Evolutionary conservation across 37 sponge, comb jelly and placozoan genomes (phyloP).

Genomic region (Cladorhizidae sp.): DNA sequence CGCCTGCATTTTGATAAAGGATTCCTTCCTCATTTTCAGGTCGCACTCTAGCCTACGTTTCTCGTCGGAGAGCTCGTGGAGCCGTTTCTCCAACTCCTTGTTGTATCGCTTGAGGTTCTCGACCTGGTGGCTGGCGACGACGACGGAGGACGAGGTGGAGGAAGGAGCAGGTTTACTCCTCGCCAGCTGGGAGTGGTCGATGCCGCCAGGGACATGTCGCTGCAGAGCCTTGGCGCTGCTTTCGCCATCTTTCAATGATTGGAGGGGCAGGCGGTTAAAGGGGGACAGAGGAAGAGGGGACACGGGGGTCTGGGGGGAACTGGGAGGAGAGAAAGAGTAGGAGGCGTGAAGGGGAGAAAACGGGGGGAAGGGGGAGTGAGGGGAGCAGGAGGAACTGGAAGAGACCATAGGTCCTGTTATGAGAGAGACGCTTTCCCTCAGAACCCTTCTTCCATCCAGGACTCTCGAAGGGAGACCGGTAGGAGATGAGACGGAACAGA

Average conservation of each 20-base stretch:
- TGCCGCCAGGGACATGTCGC: no score
- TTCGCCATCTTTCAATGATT: not conserved
- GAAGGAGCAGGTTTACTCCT: no score
- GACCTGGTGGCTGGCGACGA: not conserved
- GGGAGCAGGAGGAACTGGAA: not conserved
- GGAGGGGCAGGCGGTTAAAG: not conserved
- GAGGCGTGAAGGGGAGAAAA: not conserved
- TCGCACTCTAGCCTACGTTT: slow-evolving; percentile 14
- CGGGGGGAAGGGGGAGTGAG: not conserved
- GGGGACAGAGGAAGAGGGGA: slow-evolving; percentile 1
- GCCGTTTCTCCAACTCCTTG: slow-evolving; percentile 21
- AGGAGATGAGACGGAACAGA: not conserved
- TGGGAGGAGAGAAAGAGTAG: not conserved
- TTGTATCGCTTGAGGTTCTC: slow-evolving; percentile 2
- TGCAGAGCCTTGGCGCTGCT: not conserved
- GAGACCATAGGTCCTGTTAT: not conserved
- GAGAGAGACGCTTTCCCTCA: slow-evolving; percentile 15
- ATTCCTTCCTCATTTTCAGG: slow-evolving; percentile 4
- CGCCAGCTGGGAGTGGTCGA: no score
- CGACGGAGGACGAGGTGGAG: not conserved
- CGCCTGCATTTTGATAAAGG: slow-evolving; percentile 29
- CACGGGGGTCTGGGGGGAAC: not conserved
- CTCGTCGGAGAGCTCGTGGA: slow-evolving; percentile 32
- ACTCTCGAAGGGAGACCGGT: slow-evolving; percentile 37
- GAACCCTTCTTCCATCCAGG: slow-evolving; percentile 45